These are phyloP conservation scores for Erynnis tages DNA, from an alignment of 2,888 invertebrate species.

Conservation along the genomic window DNA sequence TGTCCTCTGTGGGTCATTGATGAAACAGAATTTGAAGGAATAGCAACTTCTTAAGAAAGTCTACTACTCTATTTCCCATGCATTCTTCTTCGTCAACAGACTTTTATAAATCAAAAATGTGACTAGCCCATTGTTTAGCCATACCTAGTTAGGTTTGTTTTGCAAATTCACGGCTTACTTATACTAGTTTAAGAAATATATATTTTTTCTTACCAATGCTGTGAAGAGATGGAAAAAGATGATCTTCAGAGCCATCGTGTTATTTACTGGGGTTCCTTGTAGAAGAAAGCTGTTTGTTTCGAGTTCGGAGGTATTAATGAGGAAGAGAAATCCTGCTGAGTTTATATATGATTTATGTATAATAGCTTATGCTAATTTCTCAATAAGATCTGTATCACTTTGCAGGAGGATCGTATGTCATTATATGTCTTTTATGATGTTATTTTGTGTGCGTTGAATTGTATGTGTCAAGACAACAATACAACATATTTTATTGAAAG, in stretches of 20 bases:
- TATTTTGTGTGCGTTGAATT: not conserved
- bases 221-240: conserved; percentile 30
- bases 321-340: not conserved
- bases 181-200: no score
- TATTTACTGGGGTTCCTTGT: not conserved
- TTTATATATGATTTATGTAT: conserved; percentile 37
- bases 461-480: no score
- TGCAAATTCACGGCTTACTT: no score
- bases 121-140: no score
- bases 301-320: not conserved
- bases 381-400: not conserved
- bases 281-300: not conserved
- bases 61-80: no score
- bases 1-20: no score
- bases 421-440: not conserved
- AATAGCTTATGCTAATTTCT: conserved; percentile 32
- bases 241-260: conserved; percentile 33
- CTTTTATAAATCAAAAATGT: no score
- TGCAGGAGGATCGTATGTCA: not conserved
- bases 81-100: no score
- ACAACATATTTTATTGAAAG: no score
- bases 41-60: no score
- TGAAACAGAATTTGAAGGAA: no score
- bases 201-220: conserved; percentile 37
- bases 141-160: no score